Evolutionary conservation across 2,888 invertebrate species (phyloP), one percentile per base, ranked within the genome.

Genomic region (Cerastoderma edule): DNA sequence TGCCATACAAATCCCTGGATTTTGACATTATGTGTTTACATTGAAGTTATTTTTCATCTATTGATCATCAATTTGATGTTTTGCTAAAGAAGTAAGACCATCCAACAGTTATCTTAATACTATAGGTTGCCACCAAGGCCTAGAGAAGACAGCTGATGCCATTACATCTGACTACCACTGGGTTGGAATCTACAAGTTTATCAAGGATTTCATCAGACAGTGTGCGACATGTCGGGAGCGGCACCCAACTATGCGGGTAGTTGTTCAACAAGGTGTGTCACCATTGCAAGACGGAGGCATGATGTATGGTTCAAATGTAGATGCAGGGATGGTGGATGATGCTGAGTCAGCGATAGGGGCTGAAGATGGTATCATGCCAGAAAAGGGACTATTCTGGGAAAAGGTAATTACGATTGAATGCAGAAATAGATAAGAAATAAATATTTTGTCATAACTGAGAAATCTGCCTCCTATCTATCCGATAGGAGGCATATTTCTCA

Each of bases 161-260:
- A 70, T 82, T 6, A 65, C 67, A 19, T 56, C 76, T n/a, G 64
- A 78, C 16, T 82, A 67, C 60, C 73, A 82, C 48, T 82, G 82
- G 82, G 69, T 72, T 53, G 82, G 78, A 27, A 82, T 78, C 10
- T 78, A 78, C 69, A 78, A 68, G 48, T 75, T 72, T 39, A 70
- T 76, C 24, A 73, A 72, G 30, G 71, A 78, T 33, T 82, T 67
- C 33, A 78, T 82, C 35, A 60, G 78, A 22, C 76, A 79, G 30
- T 82, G 82, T 54, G 46, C 64, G 27, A 57, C 56, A 22, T 82
- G 82, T 66, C 30, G 74, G 28, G 78, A 69, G 27, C 70, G 71
- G 46, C 71, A 74, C 50, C 81, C 78, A 3, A 69, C 50, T 24
- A 70, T 78, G 77, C 46, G 67, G 39, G 22, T 27, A 24, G 60